Evolutionary conservation across 1,140 invertebrate genomes (phyloP).

Genomic region (Drosophila funebris): DNA sequence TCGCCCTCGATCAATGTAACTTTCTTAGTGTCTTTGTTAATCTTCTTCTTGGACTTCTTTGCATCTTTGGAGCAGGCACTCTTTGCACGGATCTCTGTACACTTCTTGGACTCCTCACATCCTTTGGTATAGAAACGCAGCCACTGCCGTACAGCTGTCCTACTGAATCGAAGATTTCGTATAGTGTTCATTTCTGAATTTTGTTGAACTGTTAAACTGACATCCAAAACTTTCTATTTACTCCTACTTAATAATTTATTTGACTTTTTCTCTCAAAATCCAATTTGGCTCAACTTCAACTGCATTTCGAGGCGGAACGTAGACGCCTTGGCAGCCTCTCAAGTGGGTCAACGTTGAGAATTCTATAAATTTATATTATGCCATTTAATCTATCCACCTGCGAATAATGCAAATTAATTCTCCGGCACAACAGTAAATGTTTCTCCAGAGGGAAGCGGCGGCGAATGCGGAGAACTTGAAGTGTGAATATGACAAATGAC

Average conservation of each 20-base stretch:
- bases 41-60: background rate
- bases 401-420: constrained; percentile 36
- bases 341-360: constrained; percentile 39
- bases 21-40: background rate
- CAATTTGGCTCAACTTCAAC: constrained; percentile 43
- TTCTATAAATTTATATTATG: background rate
- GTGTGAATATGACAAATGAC: constrained; percentile 73
- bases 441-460: background rate
- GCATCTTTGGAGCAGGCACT: constrained; percentile 1
- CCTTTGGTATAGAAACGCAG: background rate
- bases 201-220: constrained; percentile 35
- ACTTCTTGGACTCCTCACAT: constrained; percentile 5
- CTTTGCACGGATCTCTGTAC: background rate
- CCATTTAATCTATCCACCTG: constrained; percentile 25
- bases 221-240: constrained; percentile 8
- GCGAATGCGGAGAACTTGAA: background rate
- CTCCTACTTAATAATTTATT: background rate
- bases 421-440: background rate
- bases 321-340: constrained; percentile 22
- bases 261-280: background rate
- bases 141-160: background rate
- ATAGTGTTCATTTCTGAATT: constrained; percentile 60
- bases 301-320: constrained; percentile 35
- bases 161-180: constrained; percentile 15
- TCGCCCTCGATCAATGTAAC: constrained; percentile 56